These are phyloP conservation scores for Tyto alba DNA, from an alignment of 2,113 vertebrate genomes.

Conservation along the genomic window DNA sequence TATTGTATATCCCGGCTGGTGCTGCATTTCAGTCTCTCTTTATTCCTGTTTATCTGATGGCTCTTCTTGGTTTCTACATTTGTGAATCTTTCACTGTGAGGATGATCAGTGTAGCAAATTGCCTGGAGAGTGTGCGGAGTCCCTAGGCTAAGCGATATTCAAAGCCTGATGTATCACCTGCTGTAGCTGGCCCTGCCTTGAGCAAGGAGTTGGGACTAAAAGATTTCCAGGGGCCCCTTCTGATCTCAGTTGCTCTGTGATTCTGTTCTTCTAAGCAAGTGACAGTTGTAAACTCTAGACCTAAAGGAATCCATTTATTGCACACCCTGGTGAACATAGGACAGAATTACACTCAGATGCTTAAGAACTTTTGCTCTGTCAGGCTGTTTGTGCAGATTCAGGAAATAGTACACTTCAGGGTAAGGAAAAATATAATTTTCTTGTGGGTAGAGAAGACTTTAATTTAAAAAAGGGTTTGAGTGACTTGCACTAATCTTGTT, in stretches of 20 bases:
- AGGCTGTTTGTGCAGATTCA: background rate
- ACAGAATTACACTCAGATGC: background rate
- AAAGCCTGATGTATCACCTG: background rate
- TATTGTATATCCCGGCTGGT: background rate
- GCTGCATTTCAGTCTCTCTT: background rate
- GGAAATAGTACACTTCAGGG: background rate
- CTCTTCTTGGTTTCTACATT: background rate
- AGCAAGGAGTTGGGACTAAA: background rate
- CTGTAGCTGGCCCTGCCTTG: background rate
- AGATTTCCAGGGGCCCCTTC: background rate
- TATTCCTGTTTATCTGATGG: background rate
- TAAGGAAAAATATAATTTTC: background rate
- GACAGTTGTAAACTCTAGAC: background rate
- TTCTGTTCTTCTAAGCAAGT: background rate
- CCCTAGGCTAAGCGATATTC: background rate
- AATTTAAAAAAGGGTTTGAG: background rate
- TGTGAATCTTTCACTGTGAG: background rate
- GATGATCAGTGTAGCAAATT: background rate
- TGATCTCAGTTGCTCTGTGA: background rate
- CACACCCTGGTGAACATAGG: background rate
- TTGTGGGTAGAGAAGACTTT: background rate
- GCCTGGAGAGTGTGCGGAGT: background rate
- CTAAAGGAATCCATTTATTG: background rate
- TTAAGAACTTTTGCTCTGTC: background rate
- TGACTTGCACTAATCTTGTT: background rate